These are phyloP conservation scores for Hippocampus kuda DNA, from an alignment of 2,797 vertebrate species.

Conservation along the genomic window DNA sequence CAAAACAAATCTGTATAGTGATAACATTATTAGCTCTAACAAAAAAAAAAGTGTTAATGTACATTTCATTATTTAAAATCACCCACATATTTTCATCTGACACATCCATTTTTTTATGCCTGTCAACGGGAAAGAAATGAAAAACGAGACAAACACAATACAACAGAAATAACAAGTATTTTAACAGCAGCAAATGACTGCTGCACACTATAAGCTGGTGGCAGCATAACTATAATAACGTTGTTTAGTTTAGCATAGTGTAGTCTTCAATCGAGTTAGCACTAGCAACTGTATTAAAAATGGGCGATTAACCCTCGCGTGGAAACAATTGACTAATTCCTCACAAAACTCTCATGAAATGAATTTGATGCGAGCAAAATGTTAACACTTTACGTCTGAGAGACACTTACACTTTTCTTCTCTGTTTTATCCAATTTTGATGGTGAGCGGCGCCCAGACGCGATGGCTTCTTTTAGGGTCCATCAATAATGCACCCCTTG, in stretches of 20 bases:
- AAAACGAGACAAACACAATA: neutral
- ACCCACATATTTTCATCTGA: conserved; percentile 42
- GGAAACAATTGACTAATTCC: neutral
- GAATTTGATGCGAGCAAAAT: neutral
- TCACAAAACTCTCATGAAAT: neutral
- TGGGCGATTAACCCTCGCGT: neutral
- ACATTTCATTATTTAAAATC: neutral
- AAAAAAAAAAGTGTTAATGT: neutral
- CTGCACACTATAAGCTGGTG: neutral
- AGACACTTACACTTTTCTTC: neutral
- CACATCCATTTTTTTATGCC: conserved; percentile 8
- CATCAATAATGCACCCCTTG: neutral
- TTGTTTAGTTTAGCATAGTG: neutral
- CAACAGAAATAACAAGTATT: neutral
- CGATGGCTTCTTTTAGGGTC: neutral
- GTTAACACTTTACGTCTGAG: neutral
- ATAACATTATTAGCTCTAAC: neutral
- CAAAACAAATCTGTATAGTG: neutral
- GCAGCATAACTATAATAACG: neutral
- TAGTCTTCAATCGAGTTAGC: neutral
- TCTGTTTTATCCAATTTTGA: neutral
- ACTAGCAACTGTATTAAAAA: neutral
- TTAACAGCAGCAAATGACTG: neutral
- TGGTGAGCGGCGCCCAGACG: neutral
- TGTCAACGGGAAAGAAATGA: conserved; percentile 3